Percentiles rank a stretch among this genome's conserved stretches.
phyloP scores from a whole-genome alignment of 2,113 vertebrate species.

The Misgurnus mizolepis region DNA sequence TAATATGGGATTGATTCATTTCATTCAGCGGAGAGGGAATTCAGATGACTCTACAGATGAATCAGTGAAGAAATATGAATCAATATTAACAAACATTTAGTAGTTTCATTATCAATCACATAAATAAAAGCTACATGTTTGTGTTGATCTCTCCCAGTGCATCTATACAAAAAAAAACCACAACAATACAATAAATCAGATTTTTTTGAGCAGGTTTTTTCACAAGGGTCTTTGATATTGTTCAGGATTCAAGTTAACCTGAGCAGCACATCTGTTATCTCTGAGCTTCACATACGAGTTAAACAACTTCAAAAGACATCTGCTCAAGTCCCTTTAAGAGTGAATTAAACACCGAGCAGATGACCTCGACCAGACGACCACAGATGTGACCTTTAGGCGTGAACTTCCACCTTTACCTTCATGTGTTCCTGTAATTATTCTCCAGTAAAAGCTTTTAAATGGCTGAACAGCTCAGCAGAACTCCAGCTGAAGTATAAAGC shows the following conservation, averaged over 20 bases:
- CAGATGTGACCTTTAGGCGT: slow-evolving; percentile 64
- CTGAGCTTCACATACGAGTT: slow-evolving; percentile 31
- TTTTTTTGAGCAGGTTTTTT: too few relatives aligned
- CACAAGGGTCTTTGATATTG: neutral
- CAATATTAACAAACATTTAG: too few relatives aligned
- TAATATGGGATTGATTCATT: too few relatives aligned
- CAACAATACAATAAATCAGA: too few relatives aligned
- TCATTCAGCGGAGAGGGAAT: too few relatives aligned
- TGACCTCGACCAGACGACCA: neutral
- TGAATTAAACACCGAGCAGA: slow-evolving; percentile 29
- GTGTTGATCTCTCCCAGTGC: too few relatives aligned
- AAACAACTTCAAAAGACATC: slow-evolving; percentile 47
- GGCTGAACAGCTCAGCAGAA: slow-evolving; percentile 13
- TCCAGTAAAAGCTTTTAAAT: slow-evolving; percentile 34
- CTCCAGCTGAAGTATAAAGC: slow-evolving; percentile 1
- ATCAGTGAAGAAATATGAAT: too few relatives aligned
- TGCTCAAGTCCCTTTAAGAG: neutral
- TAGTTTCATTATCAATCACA: too few relatives aligned
- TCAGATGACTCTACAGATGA: too few relatives aligned
- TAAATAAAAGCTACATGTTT: too few relatives aligned
- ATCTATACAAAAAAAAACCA: too few relatives aligned
- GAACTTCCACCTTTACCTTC: slow-evolving; percentile 46
- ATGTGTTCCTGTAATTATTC: slow-evolving; percentile 23
- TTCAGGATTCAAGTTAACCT: too few relatives aligned
- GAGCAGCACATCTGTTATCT: slow-evolving; percentile 20